These are phyloP conservation scores for Drosophila kikkawai DNA, from an alignment of 1,140 invertebrate genomes.

Conservation along the genomic window DNA sequence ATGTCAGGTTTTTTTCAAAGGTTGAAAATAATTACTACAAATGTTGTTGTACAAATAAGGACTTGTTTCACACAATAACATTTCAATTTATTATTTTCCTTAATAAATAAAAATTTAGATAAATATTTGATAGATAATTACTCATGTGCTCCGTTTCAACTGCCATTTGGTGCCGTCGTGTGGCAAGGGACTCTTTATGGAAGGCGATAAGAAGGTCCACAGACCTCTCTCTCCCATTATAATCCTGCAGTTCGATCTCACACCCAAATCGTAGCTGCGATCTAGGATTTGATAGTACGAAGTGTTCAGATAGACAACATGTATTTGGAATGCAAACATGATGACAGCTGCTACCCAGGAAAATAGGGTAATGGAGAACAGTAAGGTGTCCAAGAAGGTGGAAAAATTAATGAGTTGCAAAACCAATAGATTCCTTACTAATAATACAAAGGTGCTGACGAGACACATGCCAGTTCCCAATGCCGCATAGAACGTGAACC, in stretches of 20 bases:
- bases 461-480: slow-evolving; percentile 88
- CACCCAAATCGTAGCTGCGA: slow-evolving; percentile 8
- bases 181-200: slow-evolving; percentile 18
- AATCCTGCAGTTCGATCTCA: slow-evolving; percentile 4
- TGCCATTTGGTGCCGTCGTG: slow-evolving; percentile 26
- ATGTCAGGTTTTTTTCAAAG: background rate
- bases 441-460: slow-evolving; percentile 89
- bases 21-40: background rate
- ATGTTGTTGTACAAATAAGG: background rate
- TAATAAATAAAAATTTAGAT: background rate
- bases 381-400: background rate
- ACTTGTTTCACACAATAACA: background rate
- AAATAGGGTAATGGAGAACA: background rate
- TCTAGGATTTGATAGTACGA: background rate
- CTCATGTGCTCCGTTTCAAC: background rate
- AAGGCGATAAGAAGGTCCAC: slow-evolving; percentile 16
- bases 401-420: no score
- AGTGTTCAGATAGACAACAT: slow-evolving; percentile 13
- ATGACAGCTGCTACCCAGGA: background rate
- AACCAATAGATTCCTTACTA: slow-evolving; percentile 74
- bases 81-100: background rate
- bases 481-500: slow-evolving; percentile 92
- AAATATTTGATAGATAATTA: background rate
- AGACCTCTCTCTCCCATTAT: slow-evolving; percentile 14
- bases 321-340: slow-evolving; percentile 22